Evolutionary conservation across 2,888 invertebrate genomes (phyloP), one percentile per base, ranked within the genome.

Genomic region (Strigamia crassipes): DNA sequence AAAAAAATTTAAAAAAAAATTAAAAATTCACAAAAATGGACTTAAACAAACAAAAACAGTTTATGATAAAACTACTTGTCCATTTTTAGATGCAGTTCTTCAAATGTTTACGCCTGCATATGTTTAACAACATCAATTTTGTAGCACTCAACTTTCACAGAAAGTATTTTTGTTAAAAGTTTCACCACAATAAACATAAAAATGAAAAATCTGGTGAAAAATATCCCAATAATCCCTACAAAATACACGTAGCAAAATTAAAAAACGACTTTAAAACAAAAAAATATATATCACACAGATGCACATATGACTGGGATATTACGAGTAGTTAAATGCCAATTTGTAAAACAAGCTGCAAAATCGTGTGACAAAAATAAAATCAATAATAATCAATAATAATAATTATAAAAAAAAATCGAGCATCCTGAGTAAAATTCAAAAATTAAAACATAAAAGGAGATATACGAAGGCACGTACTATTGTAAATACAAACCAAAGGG

Each of bases 121-220:
- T 51, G 38, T 51, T 51, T 18, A 51, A 51, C 51, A 51, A 51
- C 51, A 51, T 51, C 51, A 51, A 51, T 51, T 51, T 51, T 51
- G 51, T 51, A 51, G 51, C 51, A 51, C 51, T 51, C 51, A 51
- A 51, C 51, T 51, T 51, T 51, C 51, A 51, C 51, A 51, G 51
- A 51, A 51, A 51, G 51, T 51, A 51, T 51, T 51, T 6, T 38
- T 51, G 27, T 27, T 51, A 51, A 51, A 51, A 51, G 51, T 51
- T 51, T 51, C 51, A 51, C 51, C 51, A 51, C 51, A 51, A 51
- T 51, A 51, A 51, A 51, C 15, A 51, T 18, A 13, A 18, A 15
- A 51, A 51, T 18, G 15, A 51, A 51, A 51, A 51, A 18, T 51
- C 51, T 51, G 51, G 51, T 51, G 51, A 51, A 51, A 51, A 51